Evolutionary conservation across 30 jellyfish, hydroid and myxozoan species (phyloP), one percentile per base, ranked within the genome.

Genomic region (Catostylus mosaicus): DNA sequence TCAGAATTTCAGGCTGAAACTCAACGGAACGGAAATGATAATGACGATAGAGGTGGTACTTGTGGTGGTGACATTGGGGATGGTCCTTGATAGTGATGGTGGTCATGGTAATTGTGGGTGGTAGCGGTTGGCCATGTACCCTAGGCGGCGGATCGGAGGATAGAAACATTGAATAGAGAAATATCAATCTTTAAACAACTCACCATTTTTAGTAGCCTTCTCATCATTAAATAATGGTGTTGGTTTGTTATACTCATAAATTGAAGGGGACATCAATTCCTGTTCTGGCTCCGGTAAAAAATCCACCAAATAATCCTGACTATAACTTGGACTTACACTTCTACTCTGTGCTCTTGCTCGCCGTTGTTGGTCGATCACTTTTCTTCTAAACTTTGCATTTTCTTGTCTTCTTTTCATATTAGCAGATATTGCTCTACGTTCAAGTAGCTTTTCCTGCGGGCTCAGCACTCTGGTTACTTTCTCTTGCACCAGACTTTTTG

Each of bases 171-270:
- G n/a, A n/a, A n/a, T n/a, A n/a, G n/a, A n/a, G n/a, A n/a, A n/a
- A n/a, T n/a, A n/a, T n/a, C n/a, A n/a, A n/a, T n/a, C n/a, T n/a
- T n/a, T n/a, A n/a, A n/a, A n/a, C n/a, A n/a, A n/a, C n/a, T n/a
- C 23, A 43, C 80, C 85, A 32, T 32, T 34, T 22, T 23, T 12
- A 2, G 61, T 47, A 18, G 43, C 35, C 72, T 59, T 57, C 48
- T 30, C 65, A 7, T 43, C 71, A 37, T 32, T 33, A 59, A 31
- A 56, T 37, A 86, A 40, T 14, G 96, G 96, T 18, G 38, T 63
- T 0, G 96, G 96, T 31, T 61, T 75, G 70, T 48, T 86, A 81
- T 86, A 86, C 46, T 86, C 96, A 43, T 66, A 75, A 23, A 76
- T 38, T 20, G 54, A 0, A 19, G 78, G 18, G 27, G 64, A 19